Percentiles rank a stretch among this genome's conserved stretches.
These are phyloP conservation scores for Sylvicola fuscatus DNA, from an alignment of 2,888 invertebrate species.

Conservation along the genomic window DNA sequence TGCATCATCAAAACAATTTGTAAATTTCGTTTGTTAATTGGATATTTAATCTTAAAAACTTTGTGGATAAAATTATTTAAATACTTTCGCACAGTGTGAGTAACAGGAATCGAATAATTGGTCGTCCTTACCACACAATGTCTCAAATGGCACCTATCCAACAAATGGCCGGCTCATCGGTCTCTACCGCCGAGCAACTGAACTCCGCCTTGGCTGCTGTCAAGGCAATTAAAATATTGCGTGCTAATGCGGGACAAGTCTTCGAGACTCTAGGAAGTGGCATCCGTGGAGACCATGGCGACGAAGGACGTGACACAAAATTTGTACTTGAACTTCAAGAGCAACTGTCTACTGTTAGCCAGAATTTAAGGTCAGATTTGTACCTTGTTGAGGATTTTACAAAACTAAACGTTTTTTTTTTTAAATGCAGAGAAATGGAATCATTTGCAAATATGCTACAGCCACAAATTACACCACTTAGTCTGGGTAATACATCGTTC, in stretches of 20 bases:
- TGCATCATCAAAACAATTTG: too few relatives aligned
- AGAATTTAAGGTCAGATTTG: slow-evolving; percentile 50
- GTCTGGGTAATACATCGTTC: slow-evolving; percentile 65
- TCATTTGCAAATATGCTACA: slow-evolving; percentile 48
- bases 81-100: too few relatives aligned
- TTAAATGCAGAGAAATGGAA: slow-evolving; percentile 70
- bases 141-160: too few relatives aligned
- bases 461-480: slow-evolving; percentile 62
- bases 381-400: too few relatives aligned
- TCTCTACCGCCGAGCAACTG: too few relatives aligned
- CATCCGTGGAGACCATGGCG: slow-evolving; percentile 55
- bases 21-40: too few relatives aligned
- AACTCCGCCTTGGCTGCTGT: slow-evolving; percentile 31
- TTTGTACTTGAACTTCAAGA: slow-evolving; percentile 65
- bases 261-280: slow-evolving; percentile 73
- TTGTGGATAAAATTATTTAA: too few relatives aligned
- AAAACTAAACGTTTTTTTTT: too few relatives aligned
- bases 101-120: too few relatives aligned
- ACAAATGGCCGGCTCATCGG: too few relatives aligned
- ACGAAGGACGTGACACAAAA: slow-evolving; percentile 58
- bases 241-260: slow-evolving; percentile 67
- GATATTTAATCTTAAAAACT: too few relatives aligned
- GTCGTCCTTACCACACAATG: too few relatives aligned
- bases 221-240: slow-evolving; percentile 50
- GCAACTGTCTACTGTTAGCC: slow-evolving; percentile 55